Percentiles rank a stretch among this genome's conserved stretches.
phyloP scores from a whole-genome alignment of 2,888 invertebrate species.

The Cheilosia grossa region DNA sequence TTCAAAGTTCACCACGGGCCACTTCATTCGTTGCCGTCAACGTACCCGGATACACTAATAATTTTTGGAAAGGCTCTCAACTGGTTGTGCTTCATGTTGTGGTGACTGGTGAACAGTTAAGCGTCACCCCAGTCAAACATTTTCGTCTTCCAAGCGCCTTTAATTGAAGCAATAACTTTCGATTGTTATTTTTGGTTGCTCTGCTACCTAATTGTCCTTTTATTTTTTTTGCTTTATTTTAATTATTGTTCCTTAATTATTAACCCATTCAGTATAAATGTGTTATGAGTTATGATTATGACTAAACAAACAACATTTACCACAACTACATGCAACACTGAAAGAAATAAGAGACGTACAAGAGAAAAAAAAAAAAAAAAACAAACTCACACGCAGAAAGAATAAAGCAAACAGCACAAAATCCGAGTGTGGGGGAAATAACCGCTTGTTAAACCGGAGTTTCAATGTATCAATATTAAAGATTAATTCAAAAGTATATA shows the following conservation, averaged over 20 bases:
- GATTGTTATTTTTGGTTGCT: slow-evolving; percentile 17
- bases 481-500: slow-evolving; percentile 66
- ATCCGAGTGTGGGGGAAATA: slow-evolving; percentile 30
- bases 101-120: not conserved
- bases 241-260: slow-evolving; percentile 47
- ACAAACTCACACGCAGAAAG: slow-evolving; percentile 17
- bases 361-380: slow-evolving; percentile 17
- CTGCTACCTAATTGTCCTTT: not conserved
- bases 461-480: slow-evolving; percentile 73
- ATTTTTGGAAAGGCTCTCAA: not conserved
- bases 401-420: slow-evolving; percentile 47
- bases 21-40: not conserved
- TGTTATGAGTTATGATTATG: no score
- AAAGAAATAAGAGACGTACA: slow-evolving; percentile 8
- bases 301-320: slow-evolving; percentile 30
- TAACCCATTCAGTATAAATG: slow-evolving; percentile 48
- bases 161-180: slow-evolving; percentile 16
- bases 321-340: slow-evolving; percentile 21
- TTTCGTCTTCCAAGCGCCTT: slow-evolving; percentile 1
- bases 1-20: no score
- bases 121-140: not conserved
- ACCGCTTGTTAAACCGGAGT: slow-evolving; percentile 67
- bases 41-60: not conserved
- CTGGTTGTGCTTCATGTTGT: not conserved
- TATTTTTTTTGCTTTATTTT: not conserved